Evolutionary conservation across 2,113 vertebrate genomes (phyloP).

Genomic region (Eulacestoma nigropectus): DNA sequence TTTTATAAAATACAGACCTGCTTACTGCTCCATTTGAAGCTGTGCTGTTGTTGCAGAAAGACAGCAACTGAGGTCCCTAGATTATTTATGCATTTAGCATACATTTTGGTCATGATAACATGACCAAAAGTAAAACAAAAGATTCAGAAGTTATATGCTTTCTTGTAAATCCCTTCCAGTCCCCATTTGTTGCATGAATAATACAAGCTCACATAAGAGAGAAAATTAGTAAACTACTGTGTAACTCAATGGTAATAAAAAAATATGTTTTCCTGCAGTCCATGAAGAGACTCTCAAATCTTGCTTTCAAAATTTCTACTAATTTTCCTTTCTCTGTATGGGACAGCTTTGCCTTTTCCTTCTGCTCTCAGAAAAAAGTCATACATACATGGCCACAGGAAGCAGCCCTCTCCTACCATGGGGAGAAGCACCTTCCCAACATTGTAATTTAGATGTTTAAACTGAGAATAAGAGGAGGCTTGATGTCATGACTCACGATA

Average conservation of each 20-base stretch:
- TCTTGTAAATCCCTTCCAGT: background rate
- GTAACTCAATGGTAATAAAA: background rate
- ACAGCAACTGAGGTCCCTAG: background rate
- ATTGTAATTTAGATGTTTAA: background rate
- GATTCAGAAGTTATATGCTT: background rate
- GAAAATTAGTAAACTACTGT: background rate
- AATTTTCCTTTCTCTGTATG: background rate
- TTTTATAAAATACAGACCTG: background rate
- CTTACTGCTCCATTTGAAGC: background rate
- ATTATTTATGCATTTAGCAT: background rate
- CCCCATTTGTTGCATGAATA: background rate
- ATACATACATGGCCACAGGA: fast-evolving
- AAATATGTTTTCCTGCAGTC: background rate
- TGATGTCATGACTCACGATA: background rate
- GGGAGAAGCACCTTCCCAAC: background rate
- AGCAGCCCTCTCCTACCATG: background rate
- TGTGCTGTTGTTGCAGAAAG: background rate
- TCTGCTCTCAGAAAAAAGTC: background rate
- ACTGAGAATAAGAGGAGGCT: background rate
- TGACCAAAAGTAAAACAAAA: background rate
- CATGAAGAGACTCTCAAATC: background rate
- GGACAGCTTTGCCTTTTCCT: background rate
- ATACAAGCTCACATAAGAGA: background rate
- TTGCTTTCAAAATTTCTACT: background rate
- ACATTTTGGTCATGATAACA: background rate